Evolutionary conservation across 2,888 invertebrate species (phyloP).

Genomic region (Ctena decussata): DNA sequence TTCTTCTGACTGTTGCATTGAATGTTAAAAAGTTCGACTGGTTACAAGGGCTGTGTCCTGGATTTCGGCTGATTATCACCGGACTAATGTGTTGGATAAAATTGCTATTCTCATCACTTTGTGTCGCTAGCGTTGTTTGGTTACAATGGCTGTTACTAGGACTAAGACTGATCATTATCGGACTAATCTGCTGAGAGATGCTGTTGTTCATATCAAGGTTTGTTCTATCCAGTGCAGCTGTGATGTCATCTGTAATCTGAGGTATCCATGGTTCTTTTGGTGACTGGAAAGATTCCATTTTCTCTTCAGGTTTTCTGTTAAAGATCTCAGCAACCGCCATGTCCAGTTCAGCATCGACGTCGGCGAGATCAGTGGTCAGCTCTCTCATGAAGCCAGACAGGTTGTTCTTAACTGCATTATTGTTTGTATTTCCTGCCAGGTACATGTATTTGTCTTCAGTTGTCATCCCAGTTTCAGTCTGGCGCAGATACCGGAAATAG

Average conservation of each 20-base stretch:
- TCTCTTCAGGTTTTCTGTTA: background rate
- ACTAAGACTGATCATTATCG: background rate
- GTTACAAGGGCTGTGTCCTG: too few species aligned
- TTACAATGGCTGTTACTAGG: too few species aligned
- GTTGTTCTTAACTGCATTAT: background rate
- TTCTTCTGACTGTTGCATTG: too few species aligned
- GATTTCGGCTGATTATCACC: too few species aligned
- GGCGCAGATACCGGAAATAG: too few species aligned
- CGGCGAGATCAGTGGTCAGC: background rate
- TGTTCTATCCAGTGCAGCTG: background rate
- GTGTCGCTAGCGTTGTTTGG: too few species aligned
- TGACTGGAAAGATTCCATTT: background rate
- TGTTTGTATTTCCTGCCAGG: background rate
- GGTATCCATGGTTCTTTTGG: background rate
- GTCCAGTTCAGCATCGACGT: background rate
- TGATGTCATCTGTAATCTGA: background rate
- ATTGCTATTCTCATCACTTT: too few species aligned
- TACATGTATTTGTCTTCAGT: background rate
- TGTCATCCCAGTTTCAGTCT: too few species aligned
- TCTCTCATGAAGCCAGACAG: background rate
- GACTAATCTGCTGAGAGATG: background rate
- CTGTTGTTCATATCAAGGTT: background rate
- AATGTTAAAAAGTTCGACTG: too few species aligned
- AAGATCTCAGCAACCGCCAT: background rate
- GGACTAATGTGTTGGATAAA: too few species aligned